These are phyloP conservation scores for Trypoxylus dichotomus DNA, from an alignment of 1,140 invertebrate species.

Conservation along the genomic window DNA sequence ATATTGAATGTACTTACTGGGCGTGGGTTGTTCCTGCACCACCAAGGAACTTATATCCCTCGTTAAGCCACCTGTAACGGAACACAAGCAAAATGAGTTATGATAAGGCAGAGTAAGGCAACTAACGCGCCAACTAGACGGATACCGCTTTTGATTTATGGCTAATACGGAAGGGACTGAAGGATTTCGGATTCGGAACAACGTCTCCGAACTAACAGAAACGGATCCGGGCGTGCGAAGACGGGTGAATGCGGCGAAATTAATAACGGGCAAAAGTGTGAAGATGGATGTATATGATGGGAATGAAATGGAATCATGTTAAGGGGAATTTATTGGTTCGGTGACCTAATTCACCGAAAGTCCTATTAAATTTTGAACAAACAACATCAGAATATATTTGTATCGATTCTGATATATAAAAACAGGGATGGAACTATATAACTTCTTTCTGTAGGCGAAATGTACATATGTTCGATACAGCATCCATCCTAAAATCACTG, in stretches of 20 bases:
- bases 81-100: slow-evolving; percentile 29
- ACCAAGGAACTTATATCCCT: slow-evolving; percentile 73
- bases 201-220: slow-evolving; percentile 1
- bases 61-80: slow-evolving; percentile 62
- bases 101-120: slow-evolving; percentile 12
- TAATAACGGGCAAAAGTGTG: neutral
- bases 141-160: slow-evolving; percentile 24
- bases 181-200: slow-evolving; percentile 24
- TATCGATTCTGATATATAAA: neutral
- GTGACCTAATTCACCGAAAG: neutral
- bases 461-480: too few relatives aligned
- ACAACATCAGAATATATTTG: neutral
- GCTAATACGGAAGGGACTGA: slow-evolving; percentile 14
- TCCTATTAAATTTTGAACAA: neutral
- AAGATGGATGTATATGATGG: slow-evolving; percentile 9
- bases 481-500: too few relatives aligned
- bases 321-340: neutral
- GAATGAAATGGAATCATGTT: slow-evolving; percentile 5
- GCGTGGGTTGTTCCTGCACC: slow-evolving; percentile 69
- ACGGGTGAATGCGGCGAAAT: neutral
- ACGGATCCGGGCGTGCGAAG: neutral
- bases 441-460: neutral
- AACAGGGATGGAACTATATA: neutral
- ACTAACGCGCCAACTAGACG: slow-evolving; percentile 13
- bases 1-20: slow-evolving; percentile 57